Percentiles rank a stretch among this genome's conserved stretches.
phyloP scores from a whole-genome alignment of 2,888 invertebrate genomes.

The Blastobasis adustella region DNA sequence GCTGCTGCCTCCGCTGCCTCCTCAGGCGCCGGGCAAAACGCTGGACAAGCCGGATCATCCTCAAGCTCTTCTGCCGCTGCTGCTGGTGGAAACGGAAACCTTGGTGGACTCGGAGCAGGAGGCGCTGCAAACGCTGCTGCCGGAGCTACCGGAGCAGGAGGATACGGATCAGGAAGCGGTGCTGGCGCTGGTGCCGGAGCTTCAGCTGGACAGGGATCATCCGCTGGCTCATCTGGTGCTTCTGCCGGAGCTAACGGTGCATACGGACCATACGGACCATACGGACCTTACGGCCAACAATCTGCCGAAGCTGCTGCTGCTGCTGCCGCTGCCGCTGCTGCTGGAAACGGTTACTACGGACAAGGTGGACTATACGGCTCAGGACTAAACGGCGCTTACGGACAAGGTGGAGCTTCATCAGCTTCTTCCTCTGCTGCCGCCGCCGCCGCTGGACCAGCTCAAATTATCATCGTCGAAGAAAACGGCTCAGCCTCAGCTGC shows the following conservation, averaged over 20 bases:
- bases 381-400: too few species aligned
- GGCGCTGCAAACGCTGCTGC: too few species aligned
- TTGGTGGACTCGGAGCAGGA: too few species aligned
- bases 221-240: not conserved
- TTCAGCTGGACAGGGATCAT: not conserved
- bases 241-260: not conserved
- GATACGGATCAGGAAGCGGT: not conserved
- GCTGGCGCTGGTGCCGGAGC: not conserved
- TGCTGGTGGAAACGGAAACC: too few species aligned
- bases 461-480: too few species aligned
- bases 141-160: too few species aligned
- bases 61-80: not conserved
- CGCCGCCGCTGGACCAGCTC: not conserved
- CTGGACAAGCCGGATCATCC: too few species aligned
- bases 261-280: constrained; percentile 5
- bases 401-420: not conserved
- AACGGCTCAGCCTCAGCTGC: not conserved
- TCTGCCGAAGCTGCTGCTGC: not conserved
- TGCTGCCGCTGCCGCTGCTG: not conserved
- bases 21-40: too few species aligned
- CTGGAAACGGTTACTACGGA: not conserved
- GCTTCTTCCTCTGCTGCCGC: not conserved
- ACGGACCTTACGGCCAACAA: not conserved
- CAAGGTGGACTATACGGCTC: not conserved
- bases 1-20: too few species aligned